A percentile compares a stretch with the other conserved stretches of the same genome.
phyloP scores from a whole-genome alignment of 1,140 invertebrate species.

The Dryas iulia region DNA sequence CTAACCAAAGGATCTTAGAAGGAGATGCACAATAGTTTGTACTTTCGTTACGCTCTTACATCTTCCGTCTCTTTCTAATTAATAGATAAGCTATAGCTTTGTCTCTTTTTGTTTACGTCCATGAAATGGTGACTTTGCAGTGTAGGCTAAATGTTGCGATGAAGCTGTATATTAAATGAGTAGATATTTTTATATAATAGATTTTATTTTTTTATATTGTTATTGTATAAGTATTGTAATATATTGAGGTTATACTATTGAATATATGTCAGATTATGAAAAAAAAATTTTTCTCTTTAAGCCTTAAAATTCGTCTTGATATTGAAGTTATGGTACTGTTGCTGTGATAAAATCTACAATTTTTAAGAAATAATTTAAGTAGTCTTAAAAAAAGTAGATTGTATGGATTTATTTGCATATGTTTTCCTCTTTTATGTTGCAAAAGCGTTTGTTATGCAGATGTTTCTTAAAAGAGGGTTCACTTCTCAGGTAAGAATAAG shows the following conservation, averaged over 20 bases:
- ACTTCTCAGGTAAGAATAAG: neutral
- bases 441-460: neutral
- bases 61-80: conserved; percentile 51
- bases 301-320: no score
- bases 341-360: no score
- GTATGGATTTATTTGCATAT: neutral
- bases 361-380: no score
- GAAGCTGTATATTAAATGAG: neutral
- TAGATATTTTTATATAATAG: no score
- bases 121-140: conserved; percentile 62
- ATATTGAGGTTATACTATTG: no score
- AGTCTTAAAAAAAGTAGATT: no score
- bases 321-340: no score
- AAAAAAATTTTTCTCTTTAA: no score
- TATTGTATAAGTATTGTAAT: no score
- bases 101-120: conserved; percentile 75
- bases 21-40: conserved; percentile 49
- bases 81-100: conserved; percentile 55
- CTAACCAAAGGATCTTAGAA: conserved; percentile 52
- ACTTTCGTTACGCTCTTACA: conserved; percentile 48
- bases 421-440: neutral
- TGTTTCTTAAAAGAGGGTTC: neutral
- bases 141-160: conserved; percentile 47
- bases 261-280: no score
- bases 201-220: no score